Conservation (phyloP, 1,140 invertebrate genomes). For the Ostrea denselamellosa region DNA sequence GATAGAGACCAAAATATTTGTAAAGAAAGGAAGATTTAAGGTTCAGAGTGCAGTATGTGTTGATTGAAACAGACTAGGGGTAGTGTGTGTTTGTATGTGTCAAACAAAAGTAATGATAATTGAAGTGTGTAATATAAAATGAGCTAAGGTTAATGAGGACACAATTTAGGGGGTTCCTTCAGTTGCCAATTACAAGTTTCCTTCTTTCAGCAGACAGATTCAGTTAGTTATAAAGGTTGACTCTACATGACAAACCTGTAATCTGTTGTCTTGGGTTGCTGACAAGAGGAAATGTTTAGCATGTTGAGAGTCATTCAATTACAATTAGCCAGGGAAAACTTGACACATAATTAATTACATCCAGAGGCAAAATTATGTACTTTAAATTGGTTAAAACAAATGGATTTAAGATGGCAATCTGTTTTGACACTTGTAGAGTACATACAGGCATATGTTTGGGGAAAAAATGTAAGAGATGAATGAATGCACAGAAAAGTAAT, state of each 20-base stretch:
- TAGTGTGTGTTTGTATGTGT: no score
- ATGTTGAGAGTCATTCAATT: constrained; percentile 29
- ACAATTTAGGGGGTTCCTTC: no score
- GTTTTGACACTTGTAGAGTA: background rate
- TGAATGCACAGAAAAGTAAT: no score
- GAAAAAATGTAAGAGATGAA: background rate
- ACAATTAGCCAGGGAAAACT: constrained; percentile 6
- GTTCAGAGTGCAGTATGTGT: no score
- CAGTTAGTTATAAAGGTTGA: background rate
- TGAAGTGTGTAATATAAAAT: no score
- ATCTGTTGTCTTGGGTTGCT: background rate
- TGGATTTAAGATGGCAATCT: background rate
- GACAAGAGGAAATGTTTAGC: constrained; percentile 32
- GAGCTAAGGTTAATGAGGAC: no score
- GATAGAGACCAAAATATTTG: no score
- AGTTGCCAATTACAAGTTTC: no score
- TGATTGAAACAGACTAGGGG: no score
- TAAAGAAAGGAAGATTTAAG: no score
- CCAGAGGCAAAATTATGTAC: background rate
- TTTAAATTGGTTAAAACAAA: constrained; percentile 9
- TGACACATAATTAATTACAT: constrained; percentile 17
- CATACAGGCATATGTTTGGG: background rate
- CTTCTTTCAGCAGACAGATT: no score
- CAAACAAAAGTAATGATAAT: no score
- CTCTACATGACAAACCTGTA: background rate